Base-by-base conservation (phyloP, 1,140 invertebrate species). In the Marisa cornuarietis region DNA sequence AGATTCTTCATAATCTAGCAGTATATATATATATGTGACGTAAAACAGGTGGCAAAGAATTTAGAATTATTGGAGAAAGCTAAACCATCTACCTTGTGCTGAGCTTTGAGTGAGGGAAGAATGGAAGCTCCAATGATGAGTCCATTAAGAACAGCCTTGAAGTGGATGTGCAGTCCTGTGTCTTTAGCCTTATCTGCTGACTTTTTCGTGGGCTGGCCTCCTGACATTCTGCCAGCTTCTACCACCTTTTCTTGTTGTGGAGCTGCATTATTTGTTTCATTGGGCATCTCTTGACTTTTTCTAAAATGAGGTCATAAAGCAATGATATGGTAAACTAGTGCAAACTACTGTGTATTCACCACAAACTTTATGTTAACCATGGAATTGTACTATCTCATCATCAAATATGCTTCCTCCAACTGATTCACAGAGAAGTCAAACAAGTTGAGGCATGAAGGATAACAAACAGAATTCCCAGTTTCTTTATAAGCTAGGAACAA, bases 51-150 rank as follows among this genome's bases (percentile, higher is more conserved):
- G 26, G 24, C 18, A 79, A 75, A 75, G 24, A 61, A 26, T 14
- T 24, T 20, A 79, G 42, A 61, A 18, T 31, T 22, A 42, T 31
- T 14, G 26, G 22, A 49, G 20, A 54, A 22, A 72, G 26, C 22
- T 79, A 52, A n/a, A 26, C 22, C n/a, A 76, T 24, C 66, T 83
- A 92, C 88, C 85, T 90, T 88, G 90, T 99, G 99, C 88, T 99
- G 96, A 7, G 97, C 97, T 92, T 97, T 96, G 0, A 99, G 92
- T 0, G 97, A 99, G 0, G 98, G 98, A 82, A 99, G 89, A 20
- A 99, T 89, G 4, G 98, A 96, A 1, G 97, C 97, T 71, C 96
- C 97, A 65, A 98, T 95, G 83, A 95, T 96, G 62, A 97, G 90
- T 84, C 95, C 96, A 92, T 96, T 92, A 63, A 92, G 83, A 63